A percentile compares a stretch with the other conserved stretches of the same genome.
phyloP scores from a whole-genome alignment of 92 coral and sea anemone genomes.

The Pocillopora meandrina region DNA sequence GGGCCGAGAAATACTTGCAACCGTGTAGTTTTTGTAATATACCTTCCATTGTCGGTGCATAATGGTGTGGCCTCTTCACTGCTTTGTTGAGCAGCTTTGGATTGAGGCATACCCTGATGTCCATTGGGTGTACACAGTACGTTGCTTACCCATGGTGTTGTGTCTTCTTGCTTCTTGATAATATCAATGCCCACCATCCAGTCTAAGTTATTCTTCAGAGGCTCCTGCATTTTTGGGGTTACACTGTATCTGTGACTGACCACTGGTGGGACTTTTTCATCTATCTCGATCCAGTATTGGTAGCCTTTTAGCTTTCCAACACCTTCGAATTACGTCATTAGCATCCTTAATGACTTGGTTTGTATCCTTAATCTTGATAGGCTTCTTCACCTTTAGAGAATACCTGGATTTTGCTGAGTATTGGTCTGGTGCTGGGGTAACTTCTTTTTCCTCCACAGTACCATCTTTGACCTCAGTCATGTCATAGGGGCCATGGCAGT shows the following conservation, averaged over 20 bases:
- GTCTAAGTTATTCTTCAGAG: slow-evolving; percentile 70
- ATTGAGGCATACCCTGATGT: slow-evolving; percentile 61
- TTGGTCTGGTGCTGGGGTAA: no score
- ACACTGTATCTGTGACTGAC: slow-evolving; percentile 69
- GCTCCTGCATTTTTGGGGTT: slow-evolving; percentile 73
- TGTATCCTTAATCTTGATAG: slow-evolving; percentile 68
- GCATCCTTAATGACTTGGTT: slow-evolving; percentile 68
- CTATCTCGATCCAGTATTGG: slow-evolving; percentile 68
- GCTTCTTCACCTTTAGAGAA: slow-evolving; percentile 70
- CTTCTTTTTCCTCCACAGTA: slow-evolving; percentile 64
- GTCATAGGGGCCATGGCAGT: no score
- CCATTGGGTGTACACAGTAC: slow-evolving; percentile 74
- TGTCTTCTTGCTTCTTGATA: slow-evolving; percentile 52
- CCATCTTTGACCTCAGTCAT: slow-evolving; percentile 68
- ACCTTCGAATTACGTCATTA: slow-evolving; percentile 64
- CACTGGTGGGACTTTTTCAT: slow-evolving; percentile 72
- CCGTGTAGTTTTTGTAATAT: slow-evolving; percentile 53
- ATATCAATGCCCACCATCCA: slow-evolving; percentile 60
- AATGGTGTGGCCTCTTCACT: slow-evolving; percentile 62
- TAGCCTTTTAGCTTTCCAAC: slow-evolving; percentile 67
- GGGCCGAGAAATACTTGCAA: slow-evolving; percentile 64
- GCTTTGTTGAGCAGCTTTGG: slow-evolving; percentile 71
- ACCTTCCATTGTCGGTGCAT: slow-evolving; percentile 60
- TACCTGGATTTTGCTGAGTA: slow-evolving; percentile 57
- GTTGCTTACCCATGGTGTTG: slow-evolving; percentile 61